Evolutionary conservation across 2,888 invertebrate genomes (phyloP), one percentile per base, ranked within the genome.

Genomic region (Agrotis clavis): DNA sequence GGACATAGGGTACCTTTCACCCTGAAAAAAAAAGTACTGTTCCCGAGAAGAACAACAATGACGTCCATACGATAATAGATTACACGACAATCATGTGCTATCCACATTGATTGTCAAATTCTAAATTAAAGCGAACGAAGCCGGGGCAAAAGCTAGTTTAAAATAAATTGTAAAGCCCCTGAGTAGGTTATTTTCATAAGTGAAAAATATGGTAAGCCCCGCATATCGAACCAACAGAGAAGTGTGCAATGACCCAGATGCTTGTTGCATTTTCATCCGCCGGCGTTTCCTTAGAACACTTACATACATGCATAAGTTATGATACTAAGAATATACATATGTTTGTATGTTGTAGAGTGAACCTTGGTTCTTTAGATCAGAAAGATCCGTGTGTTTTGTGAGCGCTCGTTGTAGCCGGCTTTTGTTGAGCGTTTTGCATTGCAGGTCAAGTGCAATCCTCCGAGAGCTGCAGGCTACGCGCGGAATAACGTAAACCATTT

Each of bases 371-470:
- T 88, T 86, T 85, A 84, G 82, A 86, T 87, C 83, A 72, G 82
- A 84, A 85, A 82, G 78, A 68, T 67, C 74, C 78, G 80, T 67
- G 67, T 85, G 86, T 88, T 88, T 87, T 88, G 88, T 89, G 83
- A 72, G 82, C 85, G 81, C 71, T 85, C 85, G 81, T 84, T 86
- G 84, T 77, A 82, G 84, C 81, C 73, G 81, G 86, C 90, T 91
- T 92, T 92, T 92, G 92, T 93, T 90, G 88, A 83, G 79, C 89
- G 90, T 92, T 94, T 93, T 91, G 88, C 90, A 91, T 90, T 89
- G 89, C 90, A 88, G 94, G 94, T 95, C 94, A 94, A 95, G 93
- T 91, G 91, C 92, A 92, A 91, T 92, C 90, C 91, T 92, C 87
- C 61, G 88, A 91, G 92, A 92, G 94, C 93, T 88, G 81, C 85